These are phyloP conservation scores for Brachyistius frenatus DNA, from an alignment of 2,113 vertebrate genomes.

Conservation along the genomic window DNA sequence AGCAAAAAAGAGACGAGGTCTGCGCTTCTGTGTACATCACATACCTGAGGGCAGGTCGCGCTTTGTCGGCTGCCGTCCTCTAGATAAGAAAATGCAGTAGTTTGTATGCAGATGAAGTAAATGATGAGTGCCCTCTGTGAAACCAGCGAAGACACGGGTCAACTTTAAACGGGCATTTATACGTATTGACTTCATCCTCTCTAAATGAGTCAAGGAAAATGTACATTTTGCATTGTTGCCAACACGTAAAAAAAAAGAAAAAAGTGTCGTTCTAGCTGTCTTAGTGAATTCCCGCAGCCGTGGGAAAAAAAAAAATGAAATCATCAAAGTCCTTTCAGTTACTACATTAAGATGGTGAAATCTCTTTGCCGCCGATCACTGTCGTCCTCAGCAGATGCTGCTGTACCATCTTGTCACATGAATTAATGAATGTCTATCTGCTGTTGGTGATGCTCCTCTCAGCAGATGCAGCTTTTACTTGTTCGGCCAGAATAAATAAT, in stretches of 20 bases:
- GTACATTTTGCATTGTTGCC: constrained; percentile 11
- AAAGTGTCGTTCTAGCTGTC: not conserved
- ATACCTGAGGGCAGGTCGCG: constrained; percentile 54
- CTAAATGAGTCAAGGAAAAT: constrained; percentile 21
- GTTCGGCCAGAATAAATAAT: constrained; percentile 76
- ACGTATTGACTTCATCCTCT: constrained; percentile 10
- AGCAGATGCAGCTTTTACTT: constrained; percentile 73
- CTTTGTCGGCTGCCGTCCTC: constrained; percentile 65
- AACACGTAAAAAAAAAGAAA: not conserved
- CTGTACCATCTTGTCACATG: constrained; percentile 70
- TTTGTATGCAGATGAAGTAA: constrained; percentile 72
- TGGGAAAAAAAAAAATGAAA: constrained; percentile 20
- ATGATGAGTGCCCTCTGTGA: constrained; percentile 56
- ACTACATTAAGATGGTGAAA: constrained; percentile 48
- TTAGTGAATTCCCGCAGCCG: not conserved
- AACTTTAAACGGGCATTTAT: constrained; percentile 34
- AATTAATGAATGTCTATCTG: constrained; percentile 74
- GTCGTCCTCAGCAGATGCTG: constrained; percentile 71
- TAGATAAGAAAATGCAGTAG: constrained; percentile 71
- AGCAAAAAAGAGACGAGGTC: constrained; percentile 39
- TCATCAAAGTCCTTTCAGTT: constrained; percentile 36
- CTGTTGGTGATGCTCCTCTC: constrained; percentile 62
- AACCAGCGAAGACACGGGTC: constrained; percentile 38
- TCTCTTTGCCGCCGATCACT: constrained; percentile 58
- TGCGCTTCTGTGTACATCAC: constrained; percentile 53